Evolutionary conservation across 2,797 vertebrate species (phyloP).

Genomic region (Valencia hispanica): DNA sequence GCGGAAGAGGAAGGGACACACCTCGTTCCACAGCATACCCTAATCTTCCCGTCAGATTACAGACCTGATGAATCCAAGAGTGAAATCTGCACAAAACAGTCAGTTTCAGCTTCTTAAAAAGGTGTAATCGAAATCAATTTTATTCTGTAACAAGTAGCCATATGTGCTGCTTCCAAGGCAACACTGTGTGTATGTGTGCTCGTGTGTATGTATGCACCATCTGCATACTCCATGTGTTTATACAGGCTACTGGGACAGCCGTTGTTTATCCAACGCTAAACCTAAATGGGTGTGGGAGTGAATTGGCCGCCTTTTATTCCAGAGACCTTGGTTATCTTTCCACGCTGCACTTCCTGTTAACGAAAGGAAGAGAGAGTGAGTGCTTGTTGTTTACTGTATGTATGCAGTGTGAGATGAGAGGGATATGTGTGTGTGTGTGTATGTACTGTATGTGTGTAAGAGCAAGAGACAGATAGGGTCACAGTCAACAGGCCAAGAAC

Average conservation of each 20-base stretch:
- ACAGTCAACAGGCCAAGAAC: slow-evolving; percentile 64
- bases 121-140: background rate
- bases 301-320: slow-evolving; percentile 31
- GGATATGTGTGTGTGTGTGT: slow-evolving; percentile 15
- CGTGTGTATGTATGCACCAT: background rate
- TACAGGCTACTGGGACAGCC: slow-evolving; percentile 17
- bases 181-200: background rate
- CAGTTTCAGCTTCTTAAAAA: background rate
- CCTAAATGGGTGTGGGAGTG: slow-evolving; percentile 35
- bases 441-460: background rate
- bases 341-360: slow-evolving; percentile 28
- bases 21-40: background rate
- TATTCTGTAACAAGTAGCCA: background rate
- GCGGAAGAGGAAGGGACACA: background rate
- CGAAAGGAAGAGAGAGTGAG: slow-evolving; percentile 32
- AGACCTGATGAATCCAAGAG: background rate
- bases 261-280: slow-evolving; percentile 29
- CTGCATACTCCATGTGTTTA: slow-evolving; percentile 12
- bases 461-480: slow-evolving; percentile 32
- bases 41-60: background rate
- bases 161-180: background rate
- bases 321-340: slow-evolving; percentile 54
- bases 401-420: slow-evolving; percentile 15
- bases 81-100: background rate
- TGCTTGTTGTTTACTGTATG: slow-evolving; percentile 6